Conservation (phyloP, 2,113 vertebrate genomes). For the Dinomys branickii region DNA sequence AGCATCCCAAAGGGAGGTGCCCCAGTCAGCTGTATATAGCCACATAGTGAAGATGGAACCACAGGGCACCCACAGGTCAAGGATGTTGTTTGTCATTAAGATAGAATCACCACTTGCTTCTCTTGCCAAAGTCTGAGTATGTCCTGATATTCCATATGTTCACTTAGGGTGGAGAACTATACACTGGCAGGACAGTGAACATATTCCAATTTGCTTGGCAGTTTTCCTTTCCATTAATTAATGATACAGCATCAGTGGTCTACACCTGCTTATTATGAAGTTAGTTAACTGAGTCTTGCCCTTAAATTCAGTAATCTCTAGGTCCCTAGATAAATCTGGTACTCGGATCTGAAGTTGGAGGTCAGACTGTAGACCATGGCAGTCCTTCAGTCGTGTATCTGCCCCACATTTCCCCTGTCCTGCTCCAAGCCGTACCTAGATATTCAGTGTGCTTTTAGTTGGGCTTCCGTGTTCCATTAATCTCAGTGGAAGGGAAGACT, state of each 20-base stretch:
- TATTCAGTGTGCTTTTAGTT: background rate
- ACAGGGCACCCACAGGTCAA: background rate
- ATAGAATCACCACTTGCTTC: background rate
- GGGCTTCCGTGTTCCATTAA: background rate
- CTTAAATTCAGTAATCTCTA: background rate
- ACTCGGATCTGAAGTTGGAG: background rate
- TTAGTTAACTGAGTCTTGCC: background rate
- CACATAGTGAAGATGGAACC: background rate
- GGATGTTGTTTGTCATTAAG: background rate
- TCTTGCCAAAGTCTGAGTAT: background rate
- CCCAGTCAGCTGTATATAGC: background rate
- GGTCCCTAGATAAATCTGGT: background rate
- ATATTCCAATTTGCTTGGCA: background rate
- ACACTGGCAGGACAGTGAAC: background rate
- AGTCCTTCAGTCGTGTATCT: background rate
- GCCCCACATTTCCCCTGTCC: background rate
- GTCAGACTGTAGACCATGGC: background rate
- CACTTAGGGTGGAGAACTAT: background rate
- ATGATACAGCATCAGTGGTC: background rate
- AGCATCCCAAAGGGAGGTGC: background rate
- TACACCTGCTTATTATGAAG: background rate
- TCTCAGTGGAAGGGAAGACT: background rate
- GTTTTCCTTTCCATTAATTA: conserved; percentile 21
- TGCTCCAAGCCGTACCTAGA: background rate
- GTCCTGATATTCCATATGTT: background rate